These are phyloP conservation scores for Xiphydria camelus DNA, from an alignment of 2,888 invertebrate genomes.

Conservation along the genomic window DNA sequence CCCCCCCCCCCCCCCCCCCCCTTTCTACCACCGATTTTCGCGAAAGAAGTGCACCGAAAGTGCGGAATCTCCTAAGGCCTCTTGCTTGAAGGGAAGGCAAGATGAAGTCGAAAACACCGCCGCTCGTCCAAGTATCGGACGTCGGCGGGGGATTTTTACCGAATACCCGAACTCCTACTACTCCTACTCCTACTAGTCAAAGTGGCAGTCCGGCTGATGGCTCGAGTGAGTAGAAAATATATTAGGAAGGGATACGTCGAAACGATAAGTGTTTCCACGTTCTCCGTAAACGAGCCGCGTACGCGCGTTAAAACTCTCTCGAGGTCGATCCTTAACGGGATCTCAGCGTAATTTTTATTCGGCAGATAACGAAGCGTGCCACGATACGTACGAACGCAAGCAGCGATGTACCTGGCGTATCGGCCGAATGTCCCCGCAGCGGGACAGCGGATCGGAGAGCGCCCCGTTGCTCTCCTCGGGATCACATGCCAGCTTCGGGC, in stretches of 20 bases:
- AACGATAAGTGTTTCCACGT: too few relatives aligned
- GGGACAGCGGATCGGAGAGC: slow-evolving; percentile 50
- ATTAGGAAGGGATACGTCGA: too few relatives aligned
- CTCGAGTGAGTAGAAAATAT: slow-evolving; percentile 8
- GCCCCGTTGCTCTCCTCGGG: slow-evolving; percentile 49
- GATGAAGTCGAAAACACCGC: slow-evolving; percentile 7
- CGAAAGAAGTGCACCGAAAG: too few relatives aligned
- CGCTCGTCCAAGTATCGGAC: not conserved
- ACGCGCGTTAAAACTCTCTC: too few relatives aligned
- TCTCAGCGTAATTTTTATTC: too few relatives aligned
- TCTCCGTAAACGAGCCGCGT: too few relatives aligned
- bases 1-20: too few relatives aligned
- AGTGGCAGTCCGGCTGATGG: slow-evolving; percentile 3
- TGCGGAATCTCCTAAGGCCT: too few relatives aligned
- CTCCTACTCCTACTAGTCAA: too few relatives aligned
- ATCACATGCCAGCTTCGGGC: slow-evolving; percentile 38
- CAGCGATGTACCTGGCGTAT: slow-evolving; percentile 26
- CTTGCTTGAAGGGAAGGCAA: too few relatives aligned
- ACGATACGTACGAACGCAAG: slow-evolving; percentile 21
- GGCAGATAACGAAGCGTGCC: not conserved
- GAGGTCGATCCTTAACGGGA: not conserved
- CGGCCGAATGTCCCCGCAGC: slow-evolving; percentile 16
- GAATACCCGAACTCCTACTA: not conserved
- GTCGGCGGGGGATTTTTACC: slow-evolving; percentile 7
- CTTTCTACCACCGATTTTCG: too few relatives aligned